A percentile compares a stretch with the other conserved stretches of the same genome.
Evolutionary conservation across 2,797 vertebrate genomes (phyloP).

Genomic region (Sebastes flavidus): DNA sequence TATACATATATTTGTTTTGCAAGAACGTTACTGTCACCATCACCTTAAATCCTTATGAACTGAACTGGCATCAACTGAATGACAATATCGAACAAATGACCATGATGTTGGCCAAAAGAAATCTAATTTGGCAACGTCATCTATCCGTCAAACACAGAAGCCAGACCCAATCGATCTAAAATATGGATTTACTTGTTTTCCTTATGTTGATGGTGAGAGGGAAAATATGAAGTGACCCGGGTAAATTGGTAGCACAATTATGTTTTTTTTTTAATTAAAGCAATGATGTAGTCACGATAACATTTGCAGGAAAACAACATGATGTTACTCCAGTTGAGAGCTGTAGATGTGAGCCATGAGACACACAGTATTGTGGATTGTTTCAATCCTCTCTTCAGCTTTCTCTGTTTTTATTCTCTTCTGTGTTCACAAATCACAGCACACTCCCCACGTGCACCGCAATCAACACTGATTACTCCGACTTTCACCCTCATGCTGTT

Average conservation of each 20-base stretch:
- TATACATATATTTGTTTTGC: no score
- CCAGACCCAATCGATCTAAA: background rate
- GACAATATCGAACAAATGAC: background rate
- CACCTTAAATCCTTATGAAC: no score
- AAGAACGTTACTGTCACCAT: no score
- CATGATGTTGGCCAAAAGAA: background rate
- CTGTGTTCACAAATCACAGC: background rate
- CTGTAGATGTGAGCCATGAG: background rate
- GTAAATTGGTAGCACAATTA: background rate
- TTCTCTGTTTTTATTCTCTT: background rate
- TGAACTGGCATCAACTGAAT: background rate
- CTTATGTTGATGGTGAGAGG: background rate
- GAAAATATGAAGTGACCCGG: no score
- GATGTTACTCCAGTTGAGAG: accelerated
- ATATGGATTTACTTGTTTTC: background rate
- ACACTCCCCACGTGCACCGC: background rate
- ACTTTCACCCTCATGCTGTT: background rate
- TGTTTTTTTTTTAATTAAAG: background rate
- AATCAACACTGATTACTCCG: conserved; percentile 3
- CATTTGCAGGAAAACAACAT: background rate
- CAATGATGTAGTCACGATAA: background rate
- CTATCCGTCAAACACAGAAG: background rate
- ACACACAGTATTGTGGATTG: background rate
- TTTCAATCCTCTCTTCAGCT: background rate
- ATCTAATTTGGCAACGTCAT: background rate